Evolutionary conservation across 2,797 vertebrate genomes (phyloP).

Genomic region (Percopsis omiscomaycus): DNA sequence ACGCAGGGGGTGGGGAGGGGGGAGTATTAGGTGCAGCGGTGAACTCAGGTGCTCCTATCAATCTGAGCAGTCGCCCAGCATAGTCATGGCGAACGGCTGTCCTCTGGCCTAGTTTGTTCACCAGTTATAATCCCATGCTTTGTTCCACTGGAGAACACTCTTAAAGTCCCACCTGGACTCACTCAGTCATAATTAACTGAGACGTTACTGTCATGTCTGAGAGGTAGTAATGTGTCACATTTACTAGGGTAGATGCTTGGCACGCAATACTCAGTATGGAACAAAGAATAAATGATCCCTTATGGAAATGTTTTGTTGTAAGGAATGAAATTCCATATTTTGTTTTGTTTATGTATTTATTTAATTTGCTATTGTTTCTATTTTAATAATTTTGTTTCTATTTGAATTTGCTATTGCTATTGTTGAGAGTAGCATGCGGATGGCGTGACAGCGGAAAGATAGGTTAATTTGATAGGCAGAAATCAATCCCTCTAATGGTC

Average conservation of each 20-base stretch:
- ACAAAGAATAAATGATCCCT: background rate
- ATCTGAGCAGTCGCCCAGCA: conserved; percentile 34
- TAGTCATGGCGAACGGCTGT: conserved; percentile 55
- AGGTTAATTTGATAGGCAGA: conserved; percentile 69
- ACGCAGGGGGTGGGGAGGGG: conserved; percentile 29
- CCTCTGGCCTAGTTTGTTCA: conserved; percentile 44
- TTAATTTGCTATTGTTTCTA: no score
- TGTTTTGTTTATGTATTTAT: background rate
- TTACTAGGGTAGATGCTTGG: conserved; percentile 4
- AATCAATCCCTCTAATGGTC: conserved; percentile 67
- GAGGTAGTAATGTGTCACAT: conserved; percentile 16
- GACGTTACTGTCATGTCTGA: conserved; percentile 25
- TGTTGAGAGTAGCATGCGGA: conserved; percentile 29
- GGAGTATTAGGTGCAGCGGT: conserved; percentile 16
- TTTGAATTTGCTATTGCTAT: background rate
- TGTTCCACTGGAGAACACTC: conserved; percentile 50
- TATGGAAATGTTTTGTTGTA: background rate
- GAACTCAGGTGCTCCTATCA: conserved; percentile 66
- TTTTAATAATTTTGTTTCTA: background rate
- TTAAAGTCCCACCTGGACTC: conserved; percentile 47
- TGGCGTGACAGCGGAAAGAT: conserved; percentile 46
- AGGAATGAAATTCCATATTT: background rate
- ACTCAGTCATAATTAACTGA: conserved; percentile 32
- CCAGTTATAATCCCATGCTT: conserved; percentile 55
- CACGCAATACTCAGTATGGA: conserved; percentile 30